phyloP scores from a whole-genome alignment of 2,113 vertebrate species.

The Carassius carassius region DNA sequence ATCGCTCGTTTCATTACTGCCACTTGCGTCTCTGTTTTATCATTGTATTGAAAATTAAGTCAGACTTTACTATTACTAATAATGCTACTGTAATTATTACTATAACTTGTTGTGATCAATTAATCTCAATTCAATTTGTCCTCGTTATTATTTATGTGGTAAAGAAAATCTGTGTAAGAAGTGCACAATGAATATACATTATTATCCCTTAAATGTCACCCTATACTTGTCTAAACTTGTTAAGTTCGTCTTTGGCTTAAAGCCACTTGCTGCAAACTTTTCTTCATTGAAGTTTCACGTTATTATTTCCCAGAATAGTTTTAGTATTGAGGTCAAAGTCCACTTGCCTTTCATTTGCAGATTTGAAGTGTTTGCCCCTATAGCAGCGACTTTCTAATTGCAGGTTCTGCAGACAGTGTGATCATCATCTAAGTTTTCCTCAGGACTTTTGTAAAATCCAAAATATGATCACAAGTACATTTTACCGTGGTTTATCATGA shows the following conservation, averaged over 20 bases:
- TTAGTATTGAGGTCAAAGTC: conserved; percentile 7
- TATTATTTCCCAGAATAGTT: not conserved
- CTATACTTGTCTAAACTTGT: not conserved
- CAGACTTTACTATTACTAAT: too few relatives aligned
- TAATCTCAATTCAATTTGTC: not conserved
- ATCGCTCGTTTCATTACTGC: too few relatives aligned
- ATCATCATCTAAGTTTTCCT: not conserved
- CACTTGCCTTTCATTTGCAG: not conserved
- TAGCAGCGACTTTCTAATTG: not conserved
- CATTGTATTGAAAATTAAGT: too few relatives aligned
- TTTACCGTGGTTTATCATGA: too few relatives aligned
- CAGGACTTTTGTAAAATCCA: not conserved
- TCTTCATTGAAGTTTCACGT: too few relatives aligned
- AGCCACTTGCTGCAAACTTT: too few relatives aligned
- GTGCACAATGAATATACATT: not conserved
- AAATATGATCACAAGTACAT: too few relatives aligned
- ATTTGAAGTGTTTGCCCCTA: conserved; percentile 2
- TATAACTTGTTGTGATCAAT: too few relatives aligned
- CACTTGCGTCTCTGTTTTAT: too few relatives aligned
- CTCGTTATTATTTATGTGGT: not conserved
- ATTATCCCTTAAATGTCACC: conserved; percentile 2
- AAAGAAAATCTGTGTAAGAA: not conserved
- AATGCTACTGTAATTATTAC: too few relatives aligned
- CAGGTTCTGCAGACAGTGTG: not conserved
- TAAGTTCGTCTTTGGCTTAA: not conserved